Percentiles rank a stretch among this genome's conserved stretches.
Evolutionary conservation across 1,140 invertebrate genomes (phyloP).

Genomic region (Drosophila malerkotliana): DNA sequence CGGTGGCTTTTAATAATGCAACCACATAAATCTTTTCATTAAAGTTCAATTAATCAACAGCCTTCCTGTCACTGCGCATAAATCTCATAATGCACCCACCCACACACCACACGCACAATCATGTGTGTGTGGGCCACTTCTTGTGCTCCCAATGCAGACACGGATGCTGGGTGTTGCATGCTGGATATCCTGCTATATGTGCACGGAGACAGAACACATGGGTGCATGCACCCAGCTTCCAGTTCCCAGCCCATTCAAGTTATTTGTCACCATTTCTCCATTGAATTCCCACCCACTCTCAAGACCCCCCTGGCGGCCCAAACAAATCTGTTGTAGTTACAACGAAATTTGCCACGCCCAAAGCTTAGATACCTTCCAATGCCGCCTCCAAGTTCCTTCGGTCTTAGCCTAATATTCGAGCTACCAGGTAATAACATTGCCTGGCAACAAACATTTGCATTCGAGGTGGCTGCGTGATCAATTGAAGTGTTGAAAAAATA

Average conservation of each 20-base stretch:
- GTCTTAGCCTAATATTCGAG: conserved; percentile 20
- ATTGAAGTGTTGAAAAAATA: too few species aligned
- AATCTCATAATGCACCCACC: conserved; percentile 64
- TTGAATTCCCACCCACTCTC: not conserved
- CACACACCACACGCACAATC: conserved; percentile 15
- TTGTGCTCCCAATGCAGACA: conserved; percentile 29
- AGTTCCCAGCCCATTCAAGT: conserved; percentile 38
- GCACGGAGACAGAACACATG: conserved; percentile 12
- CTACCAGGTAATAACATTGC: conserved; percentile 63
- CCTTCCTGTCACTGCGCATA: conserved; percentile 73
- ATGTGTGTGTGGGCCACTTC: not conserved
- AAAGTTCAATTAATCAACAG: conserved; percentile 80
- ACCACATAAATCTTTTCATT: conserved; percentile 79
- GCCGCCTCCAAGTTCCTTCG: not conserved
- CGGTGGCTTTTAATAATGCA: conserved; percentile 67
- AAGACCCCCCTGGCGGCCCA: conserved; percentile 10
- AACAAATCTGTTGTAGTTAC: conserved; percentile 76
- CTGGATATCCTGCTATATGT: conserved; percentile 2
- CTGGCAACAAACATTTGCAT: conserved; percentile 46
- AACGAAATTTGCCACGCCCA: conserved; percentile 71
- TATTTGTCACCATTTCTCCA: conserved; percentile 62
- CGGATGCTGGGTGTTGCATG: conserved; percentile 30
- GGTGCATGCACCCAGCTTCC: not conserved
- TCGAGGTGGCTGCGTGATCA: conserved; percentile 41
- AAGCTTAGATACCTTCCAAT: conserved; percentile 21